Evolutionary conservation across 1,140 invertebrate species (phyloP), one percentile per base, ranked within the genome.

Genomic region (Zaprionus nigranus): DNA sequence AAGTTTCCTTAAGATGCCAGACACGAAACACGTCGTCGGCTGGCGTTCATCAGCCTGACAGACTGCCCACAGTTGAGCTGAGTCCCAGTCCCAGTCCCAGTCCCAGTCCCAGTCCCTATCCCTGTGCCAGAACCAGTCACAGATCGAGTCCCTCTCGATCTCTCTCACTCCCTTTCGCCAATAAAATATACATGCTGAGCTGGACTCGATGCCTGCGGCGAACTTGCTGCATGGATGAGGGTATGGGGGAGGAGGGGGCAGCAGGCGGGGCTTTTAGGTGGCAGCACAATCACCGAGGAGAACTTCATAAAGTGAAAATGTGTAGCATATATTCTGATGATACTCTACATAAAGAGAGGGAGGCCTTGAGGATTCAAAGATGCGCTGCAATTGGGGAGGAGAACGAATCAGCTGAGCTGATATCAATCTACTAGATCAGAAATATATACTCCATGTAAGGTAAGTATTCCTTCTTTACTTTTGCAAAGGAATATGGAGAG

Each of bases 161-260:
- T 34, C 30, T 34, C 30, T 3, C 30, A n/a, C n/a, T 72, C 60
- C 28, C 64, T 82, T 87, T 87, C 53, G 67, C 73, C 79, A 79
- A 82, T 78, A 87, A 80, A 88, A 87, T 83, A 87, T 86, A 75
- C 79, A 78, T 82, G 83, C 83, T 86, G 82, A 67, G 82, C 83
- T 36, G 78, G 61, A 78, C 66, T 72, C 65, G 61, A 60, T 80
- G 58, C 83, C 73, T 56, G 79, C 54, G 75, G 82, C 70, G 82
- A 60, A 28, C 73, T 57, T 13, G 46, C 51, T 40, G 38, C 64
- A 15, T 59, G 20, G 4, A 15, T 3, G 30, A 2, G 9, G 22
- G 11, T 6, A 15, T 3, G 30, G 9, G 9, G 22, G 11, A 13
- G 30, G 59, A 34, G 36, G 13, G 34, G 74, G 40, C 2, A 38